Percentiles rank a stretch among this genome's conserved stretches.
Conservation (phyloP, 2,888 invertebrate genomes). For the Philonicus albiceps region DNA sequence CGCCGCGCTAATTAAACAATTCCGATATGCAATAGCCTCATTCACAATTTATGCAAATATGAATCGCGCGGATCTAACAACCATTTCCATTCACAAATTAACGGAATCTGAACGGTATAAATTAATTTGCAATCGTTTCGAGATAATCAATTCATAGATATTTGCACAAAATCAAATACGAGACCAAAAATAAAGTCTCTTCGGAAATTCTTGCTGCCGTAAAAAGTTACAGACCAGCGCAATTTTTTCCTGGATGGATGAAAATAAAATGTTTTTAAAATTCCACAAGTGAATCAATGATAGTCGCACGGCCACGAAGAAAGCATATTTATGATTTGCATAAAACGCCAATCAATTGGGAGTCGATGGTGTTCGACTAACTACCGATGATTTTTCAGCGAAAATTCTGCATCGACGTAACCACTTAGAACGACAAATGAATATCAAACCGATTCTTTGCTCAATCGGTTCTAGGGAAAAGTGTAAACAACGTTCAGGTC, state of each 20-base stretch:
- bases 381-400: background rate
- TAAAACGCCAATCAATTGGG: background rate
- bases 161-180: background rate
- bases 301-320: background rate
- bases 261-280: background rate
- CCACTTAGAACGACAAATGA: background rate
- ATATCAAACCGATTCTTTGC: background rate
- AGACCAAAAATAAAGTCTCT: background rate
- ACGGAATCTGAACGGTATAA: background rate
- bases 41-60: background rate
- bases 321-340: background rate
- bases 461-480: background rate
- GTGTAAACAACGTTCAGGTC: background rate
- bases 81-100: background rate
- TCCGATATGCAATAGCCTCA: background rate
- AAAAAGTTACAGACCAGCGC: background rate
- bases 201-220: background rate
- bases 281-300: background rate
- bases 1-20: background rate
- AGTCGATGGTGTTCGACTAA: background rate
- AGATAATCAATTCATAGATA: background rate
- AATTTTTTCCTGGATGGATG: background rate
- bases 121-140: background rate
- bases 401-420: background rate
- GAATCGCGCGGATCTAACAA: background rate